Evolutionary conservation across 37 sponge, comb jelly and placozoan genomes (phyloP), one percentile per base, ranked within the genome.

Genomic region (Diacarnus erythraeanus): DNA sequence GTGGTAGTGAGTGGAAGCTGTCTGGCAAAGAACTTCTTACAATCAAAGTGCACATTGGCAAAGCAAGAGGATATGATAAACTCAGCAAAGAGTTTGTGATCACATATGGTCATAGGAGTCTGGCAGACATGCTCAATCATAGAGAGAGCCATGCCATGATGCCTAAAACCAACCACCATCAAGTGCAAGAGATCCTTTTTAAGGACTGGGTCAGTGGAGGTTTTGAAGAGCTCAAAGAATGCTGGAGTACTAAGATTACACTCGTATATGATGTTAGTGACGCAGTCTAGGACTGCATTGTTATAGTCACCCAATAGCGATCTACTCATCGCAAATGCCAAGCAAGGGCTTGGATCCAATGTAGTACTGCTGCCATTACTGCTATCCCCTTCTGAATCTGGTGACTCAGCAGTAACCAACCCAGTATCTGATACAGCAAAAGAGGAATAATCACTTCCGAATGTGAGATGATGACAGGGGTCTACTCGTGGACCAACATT

Each of bases 381-480:
- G 36, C 1, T 35, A 30, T 3, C 1, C 6, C 29, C 10, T 26
- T 38, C 54, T 1, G 3, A 15, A 22, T 65, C 35, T 4, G 66
- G 22, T 4, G 64, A 4, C 4, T 64, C 26, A 20, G 39, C 34
- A n/a, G 34, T n/a, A 42, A 22, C 41, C 42, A 38, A 2, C 27
- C 2, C 33, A 38, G 42, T 2, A 3, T 39, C 25, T 15, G 31
- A 1, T 3, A 29, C 23, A 31, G 69, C 5, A 40, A 71, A 71
- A 35, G 71, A 34, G 51, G 87, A 39, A 12, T 36, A 31, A 12
- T 61, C 43, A 0, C 59, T 41, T 6, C 77, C 89, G 23, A 89
- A 78, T 22, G 68, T 72, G 38, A 89, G 74, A 61, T 89, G 89
- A 43, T 89, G 89, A 38, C 89, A 89, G 38, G 89, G 89, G 58